Conservation (phyloP, 2,888 invertebrate genomes). For the Callyntrura sp. region DNA sequence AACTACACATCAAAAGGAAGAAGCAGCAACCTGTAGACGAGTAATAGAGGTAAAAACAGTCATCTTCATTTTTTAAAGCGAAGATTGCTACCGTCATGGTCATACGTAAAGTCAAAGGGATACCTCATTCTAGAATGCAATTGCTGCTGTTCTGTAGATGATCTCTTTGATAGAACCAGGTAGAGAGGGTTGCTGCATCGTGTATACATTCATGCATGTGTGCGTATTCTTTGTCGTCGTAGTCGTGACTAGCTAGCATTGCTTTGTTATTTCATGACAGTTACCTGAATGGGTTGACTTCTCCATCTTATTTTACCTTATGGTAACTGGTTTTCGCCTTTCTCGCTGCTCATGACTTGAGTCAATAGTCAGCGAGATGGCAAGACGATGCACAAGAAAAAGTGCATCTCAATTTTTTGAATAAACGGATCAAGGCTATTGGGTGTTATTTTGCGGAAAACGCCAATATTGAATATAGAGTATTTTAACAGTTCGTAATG, state of each 20-base stretch:
- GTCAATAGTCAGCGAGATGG: slow-evolving; percentile 64
- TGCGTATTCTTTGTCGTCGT: background rate
- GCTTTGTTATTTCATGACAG: background rate
- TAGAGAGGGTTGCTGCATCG: too few relatives aligned
- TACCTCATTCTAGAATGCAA: slow-evolving; percentile 33
- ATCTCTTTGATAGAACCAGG: background rate
- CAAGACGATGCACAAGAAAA: slow-evolving; percentile 44
- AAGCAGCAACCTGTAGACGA: slow-evolving; percentile 36
- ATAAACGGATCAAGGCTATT: background rate
- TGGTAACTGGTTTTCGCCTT: slow-evolving; percentile 70
- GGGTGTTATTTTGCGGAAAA: background rate
- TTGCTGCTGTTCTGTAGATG: background rate
- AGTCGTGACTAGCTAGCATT: background rate
- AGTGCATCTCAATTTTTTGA: background rate
- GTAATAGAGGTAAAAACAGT: slow-evolving; percentile 21
- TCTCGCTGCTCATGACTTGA: slow-evolving; percentile 23
- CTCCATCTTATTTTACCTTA: slow-evolving; percentile 68
- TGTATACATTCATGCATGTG: background rate
- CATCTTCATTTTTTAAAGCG: slow-evolving; percentile 48
- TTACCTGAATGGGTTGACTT: slow-evolving; percentile 51
- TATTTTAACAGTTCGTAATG: too few relatives aligned
- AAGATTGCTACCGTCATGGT: slow-evolving; percentile 45
- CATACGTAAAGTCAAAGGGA: slow-evolving; percentile 40
- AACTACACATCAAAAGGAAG: background rate
- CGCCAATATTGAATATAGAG: slow-evolving; percentile 10